A percentile compares a stretch with the other conserved stretches of the same genome.
Evolutionary conservation across 2,797 vertebrate genomes (phyloP).

Genomic region (Phylloscopus collybita): DNA sequence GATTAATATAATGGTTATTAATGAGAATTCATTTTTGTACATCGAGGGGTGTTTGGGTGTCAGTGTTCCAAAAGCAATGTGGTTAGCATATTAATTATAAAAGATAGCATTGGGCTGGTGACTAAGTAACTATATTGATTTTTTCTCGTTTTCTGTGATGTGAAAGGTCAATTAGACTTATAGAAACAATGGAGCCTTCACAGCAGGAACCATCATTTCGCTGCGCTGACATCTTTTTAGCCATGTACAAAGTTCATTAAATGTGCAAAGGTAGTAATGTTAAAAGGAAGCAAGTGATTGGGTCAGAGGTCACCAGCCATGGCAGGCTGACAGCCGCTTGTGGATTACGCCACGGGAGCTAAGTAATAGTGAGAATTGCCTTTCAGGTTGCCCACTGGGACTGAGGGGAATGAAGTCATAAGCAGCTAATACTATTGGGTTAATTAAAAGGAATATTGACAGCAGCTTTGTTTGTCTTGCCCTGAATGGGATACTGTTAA

Average conservation of each 20-base stretch:
- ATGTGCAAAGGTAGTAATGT: slow-evolving; percentile 73
- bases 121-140: slow-evolving; percentile 87
- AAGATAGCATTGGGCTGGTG: slow-evolving; percentile 72
- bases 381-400: slow-evolving; percentile 72
- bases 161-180: slow-evolving; percentile 84
- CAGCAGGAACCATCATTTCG: slow-evolving; percentile 71
- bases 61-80: slow-evolving; percentile 76
- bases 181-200: slow-evolving; percentile 79
- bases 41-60: slow-evolving; percentile 83
- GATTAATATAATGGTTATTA: slow-evolving; percentile 98
- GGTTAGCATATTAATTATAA: slow-evolving; percentile 86
- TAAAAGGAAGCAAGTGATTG: slow-evolving; percentile 71
- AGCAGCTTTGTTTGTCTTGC: slow-evolving; percentile 70
- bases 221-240: slow-evolving; percentile 78
- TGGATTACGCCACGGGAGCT: slow-evolving; percentile 55
- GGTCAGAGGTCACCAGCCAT: slow-evolving; percentile 73
- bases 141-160: slow-evolving; percentile 72
- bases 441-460: slow-evolving; percentile 79
- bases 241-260: slow-evolving; percentile 80
- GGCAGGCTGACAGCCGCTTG: slow-evolving; percentile 72
- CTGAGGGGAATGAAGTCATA: slow-evolving; percentile 64
- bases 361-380: slow-evolving; percentile 75
- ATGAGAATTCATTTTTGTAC: slow-evolving; percentile 94
- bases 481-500: slow-evolving; percentile 61
- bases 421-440: slow-evolving; percentile 74